Conservation (phyloP, 2,888 invertebrate genomes). For the Colostygia pectinataria region DNA sequence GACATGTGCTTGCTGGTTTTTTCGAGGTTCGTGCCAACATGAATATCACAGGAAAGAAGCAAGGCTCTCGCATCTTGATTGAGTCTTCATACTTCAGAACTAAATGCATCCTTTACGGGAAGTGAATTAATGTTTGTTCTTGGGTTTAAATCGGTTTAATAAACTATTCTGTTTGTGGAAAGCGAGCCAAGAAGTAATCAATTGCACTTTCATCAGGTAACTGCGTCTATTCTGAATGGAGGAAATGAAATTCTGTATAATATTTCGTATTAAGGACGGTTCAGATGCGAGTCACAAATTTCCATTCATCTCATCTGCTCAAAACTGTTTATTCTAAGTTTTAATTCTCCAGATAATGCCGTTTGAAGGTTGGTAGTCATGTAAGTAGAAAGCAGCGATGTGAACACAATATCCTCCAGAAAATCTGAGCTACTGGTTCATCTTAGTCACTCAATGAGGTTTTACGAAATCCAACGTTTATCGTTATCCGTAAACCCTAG, state of each 20-base stretch:
- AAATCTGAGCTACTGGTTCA: not conserved
- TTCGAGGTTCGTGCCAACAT: slow-evolving; percentile 3
- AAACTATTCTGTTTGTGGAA: slow-evolving; percentile 1
- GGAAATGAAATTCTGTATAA: not conserved
- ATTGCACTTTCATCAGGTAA: not conserved
- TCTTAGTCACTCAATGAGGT: not conserved
- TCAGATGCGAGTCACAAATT: too few species aligned
- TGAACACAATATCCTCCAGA: not conserved
- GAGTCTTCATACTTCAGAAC: slow-evolving; percentile 29
- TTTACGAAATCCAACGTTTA: not conserved
- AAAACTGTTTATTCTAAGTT: too few species aligned
- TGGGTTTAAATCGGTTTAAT: slow-evolving; percentile 14
- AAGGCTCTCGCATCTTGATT: slow-evolving; percentile 30
- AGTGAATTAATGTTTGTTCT: slow-evolving; percentile 31
- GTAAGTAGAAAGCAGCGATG: slow-evolving; percentile 3
- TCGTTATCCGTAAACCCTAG: too few species aligned
- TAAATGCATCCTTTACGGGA: slow-evolving; percentile 38
- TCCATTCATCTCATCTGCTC: too few species aligned
- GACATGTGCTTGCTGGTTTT: too few species aligned
- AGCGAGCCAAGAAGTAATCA: not conserved
- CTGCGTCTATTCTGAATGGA: too few species aligned
- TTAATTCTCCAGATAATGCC: too few species aligned
- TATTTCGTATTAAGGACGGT: not conserved
- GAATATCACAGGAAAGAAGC: slow-evolving; percentile 37
- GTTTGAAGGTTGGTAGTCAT: not conserved